phyloP scores from a whole-genome alignment of 2,797 vertebrate genomes.

The Anguilla obscura region DNA sequence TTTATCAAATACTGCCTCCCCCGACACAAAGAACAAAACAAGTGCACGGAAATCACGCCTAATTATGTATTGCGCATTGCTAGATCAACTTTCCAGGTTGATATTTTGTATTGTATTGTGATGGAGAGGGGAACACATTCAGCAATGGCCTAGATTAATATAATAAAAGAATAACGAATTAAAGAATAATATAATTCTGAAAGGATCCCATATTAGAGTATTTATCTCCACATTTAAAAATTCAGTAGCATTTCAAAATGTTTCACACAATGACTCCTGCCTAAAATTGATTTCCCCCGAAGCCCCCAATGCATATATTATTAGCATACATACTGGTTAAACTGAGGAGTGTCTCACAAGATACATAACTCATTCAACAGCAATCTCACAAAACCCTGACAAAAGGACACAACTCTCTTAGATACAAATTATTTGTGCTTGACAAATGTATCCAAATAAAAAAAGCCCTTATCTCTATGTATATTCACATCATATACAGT shows the following conservation, averaged over 20 bases:
- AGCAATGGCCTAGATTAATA: neutral
- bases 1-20: constrained; percentile 21
- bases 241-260: neutral
- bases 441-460: neutral
- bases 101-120: neutral
- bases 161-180: neutral
- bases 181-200: neutral
- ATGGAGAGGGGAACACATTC: neutral
- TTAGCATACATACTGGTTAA: neutral
- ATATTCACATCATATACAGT: neutral
- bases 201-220: neutral
- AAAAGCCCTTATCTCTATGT: neutral
- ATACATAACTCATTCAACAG: neutral
- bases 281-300: constrained; percentile 64
- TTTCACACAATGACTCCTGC: constrained; percentile 22
- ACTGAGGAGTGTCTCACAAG: neutral
- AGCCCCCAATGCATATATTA: neutral
- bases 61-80: neutral
- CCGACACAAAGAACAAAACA: constrained; percentile 1
- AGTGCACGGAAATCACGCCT: neutral
- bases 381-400: neutral
- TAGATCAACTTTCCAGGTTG: neutral
- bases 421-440: neutral
- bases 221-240: neutral
- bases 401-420: neutral